A percentile compares a stretch with the other conserved stretches of the same genome.
These are phyloP conservation scores for Microctonus brassicae DNA, from an alignment of 2,888 invertebrate species.

Conservation along the genomic window DNA sequence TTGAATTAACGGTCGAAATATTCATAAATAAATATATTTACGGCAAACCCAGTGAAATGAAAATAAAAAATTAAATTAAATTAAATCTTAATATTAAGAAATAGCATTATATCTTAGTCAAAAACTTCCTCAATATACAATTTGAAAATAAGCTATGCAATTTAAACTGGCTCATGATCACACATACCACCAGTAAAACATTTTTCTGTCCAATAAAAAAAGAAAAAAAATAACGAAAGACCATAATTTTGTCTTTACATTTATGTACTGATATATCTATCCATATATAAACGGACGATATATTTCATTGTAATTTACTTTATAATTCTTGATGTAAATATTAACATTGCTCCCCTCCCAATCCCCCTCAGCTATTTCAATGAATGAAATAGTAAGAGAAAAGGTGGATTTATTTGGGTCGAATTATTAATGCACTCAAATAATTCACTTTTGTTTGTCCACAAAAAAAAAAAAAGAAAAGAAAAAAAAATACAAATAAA, in stretches of 20 bases:
- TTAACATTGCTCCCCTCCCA: conserved; percentile 58
- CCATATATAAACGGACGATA: conserved; percentile 53
- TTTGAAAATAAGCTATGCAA: conserved; percentile 17
- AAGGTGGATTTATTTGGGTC: conserved; percentile 34
- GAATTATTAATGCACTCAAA: conserved; percentile 15
- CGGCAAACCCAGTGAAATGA: conserved; percentile 7
- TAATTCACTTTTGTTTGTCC: conserved; percentile 25
- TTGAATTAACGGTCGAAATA: conserved; percentile 3
- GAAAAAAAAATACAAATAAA: conserved; percentile 32
- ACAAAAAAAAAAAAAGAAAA: conserved; percentile 30
- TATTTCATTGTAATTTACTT: conserved; percentile 60
- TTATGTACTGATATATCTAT: conserved; percentile 56
- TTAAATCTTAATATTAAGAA: not conserved
- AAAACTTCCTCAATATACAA: conserved; percentile 14
- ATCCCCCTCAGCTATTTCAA: conserved; percentile 33
- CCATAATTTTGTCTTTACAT: conserved; percentile 52
- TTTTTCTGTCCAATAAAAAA: conserved; percentile 41
- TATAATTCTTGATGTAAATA: conserved; percentile 68
- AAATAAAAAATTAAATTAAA: conserved; percentile 12
- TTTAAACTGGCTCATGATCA: conserved; percentile 19
- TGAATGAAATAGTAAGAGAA: conserved; percentile 51
- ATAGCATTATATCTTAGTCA: conserved; percentile 3
- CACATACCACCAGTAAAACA: conserved; percentile 19
- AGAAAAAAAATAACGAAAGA: not conserved
- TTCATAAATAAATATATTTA: conserved; percentile 12